A percentile compares a stretch with the other conserved stretches of the same genome.
Evolutionary conservation across 2,113 vertebrate species (phyloP).

Genomic region (Ictidomys tridecemlineatus): DNA sequence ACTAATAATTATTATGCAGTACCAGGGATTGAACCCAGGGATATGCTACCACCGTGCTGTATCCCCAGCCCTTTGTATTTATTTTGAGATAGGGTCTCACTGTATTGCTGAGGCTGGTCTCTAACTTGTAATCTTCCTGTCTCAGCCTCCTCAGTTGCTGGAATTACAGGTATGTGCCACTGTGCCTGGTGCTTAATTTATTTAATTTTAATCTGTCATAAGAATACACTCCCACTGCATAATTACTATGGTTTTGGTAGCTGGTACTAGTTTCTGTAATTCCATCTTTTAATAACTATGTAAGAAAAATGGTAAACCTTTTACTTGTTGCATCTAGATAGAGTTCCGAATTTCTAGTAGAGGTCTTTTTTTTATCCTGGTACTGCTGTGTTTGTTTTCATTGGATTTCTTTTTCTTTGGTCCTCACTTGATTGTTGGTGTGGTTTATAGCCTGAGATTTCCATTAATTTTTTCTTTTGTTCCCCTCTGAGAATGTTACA

Average conservation of each 20-base stretch:
- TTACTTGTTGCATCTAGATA: neutral
- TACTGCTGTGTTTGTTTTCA: neutral
- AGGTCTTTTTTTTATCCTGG: neutral
- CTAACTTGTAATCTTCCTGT: no score
- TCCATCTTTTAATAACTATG: neutral
- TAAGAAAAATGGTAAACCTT: neutral
- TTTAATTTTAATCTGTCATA: neutral
- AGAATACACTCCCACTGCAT: neutral
- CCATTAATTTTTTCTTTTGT: neutral
- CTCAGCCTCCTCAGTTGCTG: no score
- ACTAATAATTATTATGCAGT: no score
- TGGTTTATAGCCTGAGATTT: neutral
- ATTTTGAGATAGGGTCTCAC: no score
- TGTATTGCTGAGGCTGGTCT: no score
- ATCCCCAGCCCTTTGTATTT: no score
- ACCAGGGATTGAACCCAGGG: no score
- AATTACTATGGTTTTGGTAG: neutral
- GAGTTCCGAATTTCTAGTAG: neutral
- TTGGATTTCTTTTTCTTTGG: neutral
- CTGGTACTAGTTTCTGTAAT: neutral
- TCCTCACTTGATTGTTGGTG: neutral
- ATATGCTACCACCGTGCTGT: no score
- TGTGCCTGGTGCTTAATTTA: neutral
- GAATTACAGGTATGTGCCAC: no score
- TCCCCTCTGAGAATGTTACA: fast-evolving